phyloP scores from a whole-genome alignment of 2,797 vertebrate species.

The Nyctibius grandis region DNA sequence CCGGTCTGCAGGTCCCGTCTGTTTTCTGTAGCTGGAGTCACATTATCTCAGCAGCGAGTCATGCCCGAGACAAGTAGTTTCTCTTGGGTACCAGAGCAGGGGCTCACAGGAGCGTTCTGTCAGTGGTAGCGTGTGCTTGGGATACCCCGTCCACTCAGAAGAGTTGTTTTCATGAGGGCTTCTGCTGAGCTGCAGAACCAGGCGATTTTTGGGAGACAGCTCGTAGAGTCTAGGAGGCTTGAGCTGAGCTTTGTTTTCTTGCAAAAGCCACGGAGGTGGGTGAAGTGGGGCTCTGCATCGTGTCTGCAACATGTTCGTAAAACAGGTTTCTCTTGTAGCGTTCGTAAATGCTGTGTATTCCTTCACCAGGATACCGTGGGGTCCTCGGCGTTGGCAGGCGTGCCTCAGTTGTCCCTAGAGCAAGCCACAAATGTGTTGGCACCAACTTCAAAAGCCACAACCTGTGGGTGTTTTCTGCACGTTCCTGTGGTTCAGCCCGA shows the following conservation, averaged over 20 bases:
- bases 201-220: neutral
- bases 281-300: neutral
- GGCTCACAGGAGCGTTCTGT: neutral
- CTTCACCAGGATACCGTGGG: neutral
- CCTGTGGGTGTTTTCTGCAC: neutral
- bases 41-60: neutral
- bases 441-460: constrained; percentile 12
- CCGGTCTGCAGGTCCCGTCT: neutral
- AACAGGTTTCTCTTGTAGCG: neutral
- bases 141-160: neutral
- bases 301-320: neutral
- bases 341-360: neutral
- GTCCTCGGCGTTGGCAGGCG: neutral
- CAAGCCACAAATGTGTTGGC: neutral
- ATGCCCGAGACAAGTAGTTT: neutral
- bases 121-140: neutral
- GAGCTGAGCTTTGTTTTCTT: neutral
- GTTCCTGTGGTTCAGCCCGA: neutral
- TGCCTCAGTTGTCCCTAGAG: neutral
- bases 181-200: neutral
- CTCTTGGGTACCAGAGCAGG: neutral
- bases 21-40: neutral
- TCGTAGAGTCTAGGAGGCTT: neutral
- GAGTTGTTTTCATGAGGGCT: neutral
- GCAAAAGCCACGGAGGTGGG: neutral